Base-by-base conservation (phyloP, 2,797 vertebrate genomes). In the Rhabdomys pumilio region DNA sequence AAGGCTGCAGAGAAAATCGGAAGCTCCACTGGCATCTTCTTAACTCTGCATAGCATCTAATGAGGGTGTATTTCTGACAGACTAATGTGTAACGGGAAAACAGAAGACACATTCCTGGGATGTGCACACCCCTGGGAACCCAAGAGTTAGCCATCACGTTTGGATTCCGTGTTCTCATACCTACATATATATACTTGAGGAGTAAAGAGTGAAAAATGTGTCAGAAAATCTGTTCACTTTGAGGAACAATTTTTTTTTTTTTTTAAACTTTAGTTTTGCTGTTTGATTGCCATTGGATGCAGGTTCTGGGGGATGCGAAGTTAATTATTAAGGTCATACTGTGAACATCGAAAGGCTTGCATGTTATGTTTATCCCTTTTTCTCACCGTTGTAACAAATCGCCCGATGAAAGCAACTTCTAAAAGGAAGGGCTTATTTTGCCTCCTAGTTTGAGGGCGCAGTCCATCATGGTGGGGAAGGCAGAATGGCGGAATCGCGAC, bases 401-500 rank as follows among this genome's bases (percentile, higher is more conserved):
- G 12, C 20, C 31, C 1, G 2, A 65, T 24, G 22, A 73, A 73
- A 73, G 20, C 20, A 15, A 17, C 31, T 53, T 89, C 12, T 19
- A 34, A 57, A 47, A 89, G 29, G 41, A 50, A 61, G 31, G 55
- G 41, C 31, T 61, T 31, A 1, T 47, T 76, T 47, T 59, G 11
- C 24, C 19, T 75, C 55, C 17, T 31, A 34, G 55, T 59, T 61
- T 11, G 13, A 63, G 41, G 20, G 38, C 9, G 0, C 7, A 50
- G 3, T 73, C 11, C 26, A 87, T 38, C 34, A 24, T 38, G 65
- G 1, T 14, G 38, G 69, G 55, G 31, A 34, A 50, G 31, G 24
- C 73, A 24, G 1, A 1, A 12, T 5, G 8, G 41, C 7, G 3
- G 41, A 13, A 50, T 44, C 2, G 0, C 6, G 1, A 34, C 9